Conservation (phyloP, 35 echinoderm and acorn worm genomes). For the Ophiothrix spiculata region DNA sequence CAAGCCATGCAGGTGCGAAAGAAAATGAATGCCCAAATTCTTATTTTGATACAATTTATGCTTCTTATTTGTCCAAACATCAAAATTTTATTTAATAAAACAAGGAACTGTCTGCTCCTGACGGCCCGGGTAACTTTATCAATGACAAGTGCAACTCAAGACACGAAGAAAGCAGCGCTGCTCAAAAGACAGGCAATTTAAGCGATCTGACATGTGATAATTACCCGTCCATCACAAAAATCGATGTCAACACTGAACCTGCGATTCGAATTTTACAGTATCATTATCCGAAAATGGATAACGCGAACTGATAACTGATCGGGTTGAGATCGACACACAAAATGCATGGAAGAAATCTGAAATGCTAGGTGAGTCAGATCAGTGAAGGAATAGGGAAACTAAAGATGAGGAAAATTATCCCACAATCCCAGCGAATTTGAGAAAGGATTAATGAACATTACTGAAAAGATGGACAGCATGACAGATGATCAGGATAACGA, state of each 20-base stretch:
- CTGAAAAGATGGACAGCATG: neutral
- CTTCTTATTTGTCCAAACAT: slow-evolving; percentile 12
- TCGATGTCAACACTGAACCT: neutral
- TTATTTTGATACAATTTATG: neutral
- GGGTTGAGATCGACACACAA: neutral
- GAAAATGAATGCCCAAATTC: neutral
- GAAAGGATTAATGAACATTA: slow-evolving; percentile 16
- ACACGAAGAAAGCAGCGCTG: neutral
- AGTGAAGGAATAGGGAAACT: neutral
- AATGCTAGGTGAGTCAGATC: neutral
- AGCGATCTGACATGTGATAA: neutral
- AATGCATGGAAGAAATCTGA: neutral
- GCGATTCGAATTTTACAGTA: neutral
- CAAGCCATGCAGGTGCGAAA: neutral
- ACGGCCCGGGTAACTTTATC: slow-evolving; percentile 8
- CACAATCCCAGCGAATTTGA: slow-evolving; percentile 4
- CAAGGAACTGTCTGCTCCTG: neutral
- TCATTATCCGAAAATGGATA: slow-evolving; percentile 8
- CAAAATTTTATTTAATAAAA: slow-evolving; percentile 11
- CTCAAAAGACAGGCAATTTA: neutral
- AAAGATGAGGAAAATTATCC: neutral
- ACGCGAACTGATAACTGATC: neutral
- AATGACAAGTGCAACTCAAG: slow-evolving; percentile 3
- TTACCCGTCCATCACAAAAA: slow-evolving; percentile 9
- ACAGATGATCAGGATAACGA: slow-evolving; percentile 12